Conservation (phyloP, 1,140 invertebrate genomes). For the Drosophila bifasciata region DNA sequence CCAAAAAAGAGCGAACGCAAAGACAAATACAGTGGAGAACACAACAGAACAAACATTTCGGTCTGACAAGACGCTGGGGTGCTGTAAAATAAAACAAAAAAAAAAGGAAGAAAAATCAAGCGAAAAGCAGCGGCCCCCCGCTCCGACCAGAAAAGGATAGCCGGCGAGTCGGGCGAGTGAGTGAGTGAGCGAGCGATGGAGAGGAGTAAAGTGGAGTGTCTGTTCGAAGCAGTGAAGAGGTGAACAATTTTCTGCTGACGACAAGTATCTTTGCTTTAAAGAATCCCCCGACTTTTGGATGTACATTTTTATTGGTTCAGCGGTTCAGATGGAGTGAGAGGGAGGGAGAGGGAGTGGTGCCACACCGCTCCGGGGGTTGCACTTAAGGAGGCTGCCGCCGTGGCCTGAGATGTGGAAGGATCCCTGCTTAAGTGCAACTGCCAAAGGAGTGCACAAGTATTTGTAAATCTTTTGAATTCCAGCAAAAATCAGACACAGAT, state of each 20-base stretch:
- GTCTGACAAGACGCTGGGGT: slow-evolving; percentile 79
- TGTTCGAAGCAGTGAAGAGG: slow-evolving; percentile 59
- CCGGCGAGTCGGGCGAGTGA: slow-evolving; percentile 18
- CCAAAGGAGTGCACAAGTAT: slow-evolving; percentile 76
- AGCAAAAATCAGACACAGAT: slow-evolving; percentile 67
- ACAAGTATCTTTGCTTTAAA: slow-evolving; percentile 69
- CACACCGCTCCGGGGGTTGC: slow-evolving; percentile 55
- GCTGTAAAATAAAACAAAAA: slow-evolving; percentile 69
- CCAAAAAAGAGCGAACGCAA: slow-evolving; percentile 39
- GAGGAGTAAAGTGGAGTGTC: too few relatives aligned
- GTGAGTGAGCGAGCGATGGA: neutral
- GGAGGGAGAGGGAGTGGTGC: slow-evolving; percentile 10
- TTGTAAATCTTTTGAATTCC: slow-evolving; percentile 83
- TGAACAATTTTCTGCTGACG: slow-evolving; percentile 80
- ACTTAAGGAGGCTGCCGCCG: slow-evolving; percentile 51
- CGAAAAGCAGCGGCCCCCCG: slow-evolving; percentile 9
- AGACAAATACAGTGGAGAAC: slow-evolving; percentile 77
- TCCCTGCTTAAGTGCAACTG: slow-evolving; percentile 72
- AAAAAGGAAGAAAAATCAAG: slow-evolving; percentile 38
- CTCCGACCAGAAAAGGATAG: slow-evolving; percentile 39
- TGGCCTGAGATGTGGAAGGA: slow-evolving; percentile 37
- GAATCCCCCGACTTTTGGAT: slow-evolving; percentile 50
- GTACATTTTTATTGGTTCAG: slow-evolving; percentile 79
- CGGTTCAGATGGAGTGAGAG: slow-evolving; percentile 14
- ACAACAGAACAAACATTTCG: slow-evolving; percentile 79